These are phyloP conservation scores for Micronisus gabar DNA, from an alignment of 2,113 vertebrate genomes.

Conservation along the genomic window DNA sequence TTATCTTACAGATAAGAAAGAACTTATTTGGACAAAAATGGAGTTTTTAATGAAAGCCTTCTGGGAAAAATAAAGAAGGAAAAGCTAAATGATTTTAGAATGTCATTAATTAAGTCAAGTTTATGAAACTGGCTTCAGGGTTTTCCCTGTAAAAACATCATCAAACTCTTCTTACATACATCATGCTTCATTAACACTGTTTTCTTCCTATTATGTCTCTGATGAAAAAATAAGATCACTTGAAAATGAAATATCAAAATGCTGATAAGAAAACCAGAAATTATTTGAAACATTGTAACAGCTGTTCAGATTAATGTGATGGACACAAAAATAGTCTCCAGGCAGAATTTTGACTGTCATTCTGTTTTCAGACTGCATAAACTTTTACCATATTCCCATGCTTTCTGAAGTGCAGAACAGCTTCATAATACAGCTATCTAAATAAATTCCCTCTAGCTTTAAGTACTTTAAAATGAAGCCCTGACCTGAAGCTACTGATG, in stretches of 20 bases:
- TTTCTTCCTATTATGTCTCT: neutral
- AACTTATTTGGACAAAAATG: conserved; percentile 54
- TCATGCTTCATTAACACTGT: conserved; percentile 43
- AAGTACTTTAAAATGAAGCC: neutral
- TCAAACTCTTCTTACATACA: conserved; percentile 3
- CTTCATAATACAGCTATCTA: neutral
- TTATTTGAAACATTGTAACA: neutral
- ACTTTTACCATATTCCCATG: neutral
- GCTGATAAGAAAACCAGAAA: neutral
- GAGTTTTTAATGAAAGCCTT: conserved; percentile 69
- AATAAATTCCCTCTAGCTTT: neutral
- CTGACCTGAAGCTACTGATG: neutral
- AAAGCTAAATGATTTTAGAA: conserved; percentile 62
- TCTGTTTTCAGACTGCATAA: neutral
- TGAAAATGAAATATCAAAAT: conserved; percentile 29
- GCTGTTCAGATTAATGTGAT: neutral
- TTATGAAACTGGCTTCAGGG: conserved; percentile 55
- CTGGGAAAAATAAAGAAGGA: conserved; percentile 67
- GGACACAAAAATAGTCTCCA: neutral
- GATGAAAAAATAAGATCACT: conserved; percentile 11
- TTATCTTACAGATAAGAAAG: conserved; percentile 56
- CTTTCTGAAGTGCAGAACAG: neutral
- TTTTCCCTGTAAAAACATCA: conserved; percentile 44
- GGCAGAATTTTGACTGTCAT: neutral
- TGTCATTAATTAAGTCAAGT: conserved; percentile 56